Percentiles rank a stretch among this genome's conserved stretches.
These are phyloP conservation scores for Cheilosia vernalis DNA, from an alignment of 2,888 invertebrate species.

Conservation along the genomic window DNA sequence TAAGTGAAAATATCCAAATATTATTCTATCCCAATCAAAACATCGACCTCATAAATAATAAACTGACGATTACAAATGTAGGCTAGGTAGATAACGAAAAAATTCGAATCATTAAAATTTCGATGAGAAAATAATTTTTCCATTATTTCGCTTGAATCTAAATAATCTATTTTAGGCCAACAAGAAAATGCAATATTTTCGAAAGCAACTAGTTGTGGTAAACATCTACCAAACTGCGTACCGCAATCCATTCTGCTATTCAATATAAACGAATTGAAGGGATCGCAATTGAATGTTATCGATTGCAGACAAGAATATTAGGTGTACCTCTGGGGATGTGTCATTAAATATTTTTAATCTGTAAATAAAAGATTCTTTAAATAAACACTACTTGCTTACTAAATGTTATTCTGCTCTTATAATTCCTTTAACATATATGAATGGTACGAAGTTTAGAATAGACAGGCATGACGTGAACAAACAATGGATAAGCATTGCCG, in stretches of 20 bases:
- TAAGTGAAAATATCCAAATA: not conserved
- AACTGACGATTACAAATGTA: constrained; percentile 11
- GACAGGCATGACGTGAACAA: constrained; percentile 31
- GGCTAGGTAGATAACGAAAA: constrained; percentile 13
- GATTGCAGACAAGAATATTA: constrained; percentile 46
- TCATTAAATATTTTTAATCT: constrained; percentile 56
- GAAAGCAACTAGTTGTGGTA: constrained; percentile 1
- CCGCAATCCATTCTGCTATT: constrained; percentile 2
- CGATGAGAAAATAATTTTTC: not conserved
- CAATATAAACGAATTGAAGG: constrained; percentile 35
- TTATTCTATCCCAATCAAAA: not conserved
- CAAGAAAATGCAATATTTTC: constrained; percentile 8
- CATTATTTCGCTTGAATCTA: constrained; percentile 12
- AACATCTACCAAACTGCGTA: not conserved
- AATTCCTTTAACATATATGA: not conserved
- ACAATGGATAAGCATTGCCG: constrained; percentile 43
- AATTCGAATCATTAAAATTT: constrained; percentile 6
- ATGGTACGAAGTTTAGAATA: constrained; percentile 33
- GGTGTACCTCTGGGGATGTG: constrained; percentile 27
- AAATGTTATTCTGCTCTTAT: constrained; percentile 26
- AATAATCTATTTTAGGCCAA: constrained; percentile 20
- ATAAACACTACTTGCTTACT: constrained; percentile 26
- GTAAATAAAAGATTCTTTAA: constrained; percentile 55
- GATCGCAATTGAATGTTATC: constrained; percentile 44
- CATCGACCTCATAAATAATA: constrained; percentile 4